These are phyloP conservation scores for Heterohyrax brucei DNA, from an alignment of 2,797 vertebrate species.

Conservation along the genomic window DNA sequence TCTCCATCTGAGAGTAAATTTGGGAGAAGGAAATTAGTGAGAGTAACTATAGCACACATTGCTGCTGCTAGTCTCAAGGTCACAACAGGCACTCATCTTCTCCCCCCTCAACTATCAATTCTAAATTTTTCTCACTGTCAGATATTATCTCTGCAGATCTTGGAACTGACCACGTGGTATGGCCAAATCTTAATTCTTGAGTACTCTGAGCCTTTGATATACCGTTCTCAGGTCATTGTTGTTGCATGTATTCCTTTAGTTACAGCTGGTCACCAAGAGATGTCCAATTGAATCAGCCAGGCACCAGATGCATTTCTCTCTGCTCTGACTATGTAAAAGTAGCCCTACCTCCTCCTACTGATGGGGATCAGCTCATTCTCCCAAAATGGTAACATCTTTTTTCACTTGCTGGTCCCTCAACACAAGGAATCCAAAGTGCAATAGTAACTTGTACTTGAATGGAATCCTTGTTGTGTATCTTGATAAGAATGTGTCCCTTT, in stretches of 20 bases:
- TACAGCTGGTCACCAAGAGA: not conserved
- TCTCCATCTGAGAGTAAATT: not conserved
- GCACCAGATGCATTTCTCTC: not conserved
- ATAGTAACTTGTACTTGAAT: not conserved
- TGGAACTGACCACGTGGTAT: not conserved
- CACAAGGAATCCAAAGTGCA: slow-evolving; percentile 27
- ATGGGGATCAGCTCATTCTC: not conserved
- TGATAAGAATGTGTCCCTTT: not conserved
- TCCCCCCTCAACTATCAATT: not conserved
- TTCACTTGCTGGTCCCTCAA: not conserved
- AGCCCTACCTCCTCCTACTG: not conserved
- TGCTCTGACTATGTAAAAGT: not conserved
- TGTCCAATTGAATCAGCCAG: not conserved
- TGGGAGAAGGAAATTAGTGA: not conserved
- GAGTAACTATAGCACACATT: not conserved
- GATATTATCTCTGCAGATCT: not conserved
- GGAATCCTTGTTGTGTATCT: not conserved
- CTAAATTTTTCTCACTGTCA: not conserved
- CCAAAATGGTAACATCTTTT: not conserved
- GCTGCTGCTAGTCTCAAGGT: not conserved
- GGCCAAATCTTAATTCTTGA: not conserved
- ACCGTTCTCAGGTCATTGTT: not conserved
- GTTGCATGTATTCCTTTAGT: not conserved
- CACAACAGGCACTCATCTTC: not conserved
- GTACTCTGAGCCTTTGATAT: not conserved